Conservation (phyloP, 1,140 invertebrate genomes). For the Ceratina australensis region DNA sequence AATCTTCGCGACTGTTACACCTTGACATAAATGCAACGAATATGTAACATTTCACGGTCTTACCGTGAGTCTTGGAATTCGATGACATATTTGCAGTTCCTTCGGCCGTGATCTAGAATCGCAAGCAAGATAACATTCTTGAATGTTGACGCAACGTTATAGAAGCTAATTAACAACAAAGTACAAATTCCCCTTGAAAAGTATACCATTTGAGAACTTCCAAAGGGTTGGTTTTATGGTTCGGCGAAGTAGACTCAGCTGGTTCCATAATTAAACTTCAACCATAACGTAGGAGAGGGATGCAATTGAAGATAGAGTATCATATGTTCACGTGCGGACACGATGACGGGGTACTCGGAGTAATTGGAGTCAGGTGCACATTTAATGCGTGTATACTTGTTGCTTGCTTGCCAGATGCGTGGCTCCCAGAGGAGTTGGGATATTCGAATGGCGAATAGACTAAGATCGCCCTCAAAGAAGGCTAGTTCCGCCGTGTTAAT, state of each 20-base stretch:
- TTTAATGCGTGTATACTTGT: slow-evolving; percentile 70
- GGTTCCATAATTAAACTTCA: slow-evolving; percentile 7
- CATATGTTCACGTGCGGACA: slow-evolving; percentile 42
- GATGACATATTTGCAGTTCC: neutral
- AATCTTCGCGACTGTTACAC: slow-evolving; percentile 22
- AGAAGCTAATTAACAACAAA: neutral
- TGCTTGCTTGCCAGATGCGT: slow-evolving; percentile 69
- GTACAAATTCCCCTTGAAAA: too few relatives aligned
- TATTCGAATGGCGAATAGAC: slow-evolving; percentile 51
- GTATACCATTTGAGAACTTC: neutral
- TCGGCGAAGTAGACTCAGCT: too few relatives aligned
- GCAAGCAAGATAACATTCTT: neutral
- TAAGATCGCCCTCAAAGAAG: slow-evolving; percentile 61
- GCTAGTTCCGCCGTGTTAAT: slow-evolving; percentile 66
- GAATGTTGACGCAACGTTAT: neutral
- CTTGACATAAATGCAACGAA: slow-evolving; percentile 48
- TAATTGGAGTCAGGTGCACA: slow-evolving; percentile 60
- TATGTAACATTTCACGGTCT: neutral
- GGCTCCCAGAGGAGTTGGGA: slow-evolving; percentile 58
- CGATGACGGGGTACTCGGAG: slow-evolving; percentile 43
- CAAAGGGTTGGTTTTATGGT: neutral
- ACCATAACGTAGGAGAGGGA: neutral
- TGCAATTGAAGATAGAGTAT: slow-evolving; percentile 27
- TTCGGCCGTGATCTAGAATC: slow-evolving; percentile 46
- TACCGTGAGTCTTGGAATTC: slow-evolving; percentile 21